Conservation (phyloP, 2,888 invertebrate genomes). For the Drepana falcataria region DNA sequence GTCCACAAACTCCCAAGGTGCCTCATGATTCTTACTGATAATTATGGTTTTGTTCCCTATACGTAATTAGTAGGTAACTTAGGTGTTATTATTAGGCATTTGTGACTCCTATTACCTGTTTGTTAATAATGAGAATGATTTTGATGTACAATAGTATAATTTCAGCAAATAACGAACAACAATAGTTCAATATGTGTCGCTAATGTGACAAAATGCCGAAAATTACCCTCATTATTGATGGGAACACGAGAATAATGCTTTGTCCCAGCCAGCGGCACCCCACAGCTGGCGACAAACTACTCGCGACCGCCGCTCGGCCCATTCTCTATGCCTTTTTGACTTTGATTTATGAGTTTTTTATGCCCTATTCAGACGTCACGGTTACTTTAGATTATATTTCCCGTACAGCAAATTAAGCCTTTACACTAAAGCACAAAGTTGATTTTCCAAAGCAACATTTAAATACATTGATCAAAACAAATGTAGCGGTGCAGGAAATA, state of each 20-base stretch:
- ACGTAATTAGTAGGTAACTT: neutral
- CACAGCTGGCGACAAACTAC: constrained; percentile 72
- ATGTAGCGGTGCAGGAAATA: constrained; percentile 42
- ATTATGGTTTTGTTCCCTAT: neutral
- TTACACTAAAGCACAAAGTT: constrained; percentile 18
- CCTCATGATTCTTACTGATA: no score
- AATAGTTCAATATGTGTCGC: constrained; percentile 64
- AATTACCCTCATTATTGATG: constrained; percentile 78
- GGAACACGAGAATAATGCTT: constrained; percentile 56
- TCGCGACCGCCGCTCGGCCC: constrained; percentile 61
- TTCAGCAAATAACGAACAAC: constrained; percentile 48
- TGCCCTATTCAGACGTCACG: constrained; percentile 75
- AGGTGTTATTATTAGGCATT: neutral
- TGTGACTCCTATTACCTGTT: neutral
- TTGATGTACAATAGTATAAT: constrained; percentile 26
- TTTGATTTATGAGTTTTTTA: constrained; percentile 79
- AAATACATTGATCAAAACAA: constrained; percentile 25
- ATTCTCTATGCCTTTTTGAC: constrained; percentile 79
- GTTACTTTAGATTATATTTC: constrained; percentile 60
- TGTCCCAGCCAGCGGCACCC: constrained; percentile 36
- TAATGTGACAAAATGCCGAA: constrained; percentile 75
- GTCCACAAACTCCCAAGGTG: no score
- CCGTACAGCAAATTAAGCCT: constrained; percentile 20
- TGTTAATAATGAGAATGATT: constrained; percentile 1
- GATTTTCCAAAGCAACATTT: constrained; percentile 17